These are phyloP conservation scores for Synaphobranchus kaupii DNA, from an alignment of 2,797 vertebrate genomes.

Conservation along the genomic window DNA sequence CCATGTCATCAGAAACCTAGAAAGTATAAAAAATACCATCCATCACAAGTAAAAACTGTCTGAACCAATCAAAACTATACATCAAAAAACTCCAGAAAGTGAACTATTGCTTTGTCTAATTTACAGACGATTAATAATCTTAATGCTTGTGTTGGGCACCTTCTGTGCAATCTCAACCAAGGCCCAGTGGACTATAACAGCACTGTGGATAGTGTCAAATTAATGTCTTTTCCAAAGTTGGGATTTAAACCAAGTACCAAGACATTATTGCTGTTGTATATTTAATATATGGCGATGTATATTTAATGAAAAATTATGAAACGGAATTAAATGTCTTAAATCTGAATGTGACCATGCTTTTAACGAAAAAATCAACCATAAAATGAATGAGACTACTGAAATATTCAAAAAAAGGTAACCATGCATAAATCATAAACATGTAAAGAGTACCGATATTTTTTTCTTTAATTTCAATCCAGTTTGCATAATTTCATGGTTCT, in stretches of 20 bases:
- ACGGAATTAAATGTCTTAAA: not conserved
- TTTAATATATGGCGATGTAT: not conserved
- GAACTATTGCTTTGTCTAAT: not conserved
- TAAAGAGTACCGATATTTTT: not conserved
- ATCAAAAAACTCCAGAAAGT: no score
- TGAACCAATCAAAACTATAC: no score
- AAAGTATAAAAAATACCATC: no score
- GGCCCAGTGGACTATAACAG: not conserved
- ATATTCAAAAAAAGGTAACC: not conserved
- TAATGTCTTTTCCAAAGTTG: not conserved
- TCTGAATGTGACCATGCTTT: not conserved
- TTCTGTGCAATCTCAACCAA: not conserved
- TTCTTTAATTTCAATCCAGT: not conserved
- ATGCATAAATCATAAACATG: not conserved
- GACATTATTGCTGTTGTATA: not conserved
- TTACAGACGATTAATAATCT: not conserved
- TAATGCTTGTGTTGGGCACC: not conserved
- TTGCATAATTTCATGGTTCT: not conserved
- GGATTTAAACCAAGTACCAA: not conserved
- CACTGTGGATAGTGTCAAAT: not conserved
- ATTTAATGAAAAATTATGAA: not conserved
- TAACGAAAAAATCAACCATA: not conserved
- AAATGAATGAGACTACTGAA: not conserved
- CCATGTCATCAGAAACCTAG: no score
- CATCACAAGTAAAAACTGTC: no score